phyloP scores from a whole-genome alignment of 1,140 invertebrate species.

The Drosophila nasuta region DNA sequence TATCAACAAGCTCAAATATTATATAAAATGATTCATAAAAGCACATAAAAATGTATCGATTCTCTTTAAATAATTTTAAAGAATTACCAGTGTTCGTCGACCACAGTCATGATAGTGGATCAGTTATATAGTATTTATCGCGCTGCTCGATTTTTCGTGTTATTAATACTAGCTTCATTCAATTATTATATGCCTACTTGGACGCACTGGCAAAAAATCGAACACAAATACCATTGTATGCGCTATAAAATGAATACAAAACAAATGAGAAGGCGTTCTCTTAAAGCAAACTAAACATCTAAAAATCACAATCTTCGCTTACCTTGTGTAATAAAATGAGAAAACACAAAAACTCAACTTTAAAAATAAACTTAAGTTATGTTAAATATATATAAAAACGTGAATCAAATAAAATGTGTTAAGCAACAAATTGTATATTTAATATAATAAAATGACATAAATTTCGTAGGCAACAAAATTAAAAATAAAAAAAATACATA shows the following conservation, averaged over 20 bases:
- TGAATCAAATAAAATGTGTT: too few relatives aligned
- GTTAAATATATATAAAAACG: too few relatives aligned
- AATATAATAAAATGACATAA: too few relatives aligned
- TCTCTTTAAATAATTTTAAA: background rate
- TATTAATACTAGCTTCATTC: background rate
- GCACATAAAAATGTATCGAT: background rate
- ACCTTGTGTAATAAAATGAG: too few relatives aligned
- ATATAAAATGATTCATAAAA: background rate
- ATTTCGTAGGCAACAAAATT: too few relatives aligned
- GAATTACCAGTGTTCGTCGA: background rate
- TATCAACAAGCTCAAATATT: too few relatives aligned
- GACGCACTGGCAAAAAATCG: background rate
- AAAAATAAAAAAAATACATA: too few relatives aligned
- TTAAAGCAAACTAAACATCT: background rate
- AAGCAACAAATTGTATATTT: too few relatives aligned
- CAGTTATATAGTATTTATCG: background rate
- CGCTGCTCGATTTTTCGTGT: background rate
- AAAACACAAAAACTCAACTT: too few relatives aligned
- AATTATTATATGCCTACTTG: background rate
- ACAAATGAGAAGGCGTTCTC: too few relatives aligned
- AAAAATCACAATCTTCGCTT: too few relatives aligned
- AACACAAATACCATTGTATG: background rate
- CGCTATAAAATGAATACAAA: background rate
- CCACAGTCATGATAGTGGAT: background rate
- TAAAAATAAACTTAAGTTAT: too few relatives aligned